phyloP scores from a whole-genome alignment of 2,797 vertebrate species.

The Toxotes lorentzi region DNA sequence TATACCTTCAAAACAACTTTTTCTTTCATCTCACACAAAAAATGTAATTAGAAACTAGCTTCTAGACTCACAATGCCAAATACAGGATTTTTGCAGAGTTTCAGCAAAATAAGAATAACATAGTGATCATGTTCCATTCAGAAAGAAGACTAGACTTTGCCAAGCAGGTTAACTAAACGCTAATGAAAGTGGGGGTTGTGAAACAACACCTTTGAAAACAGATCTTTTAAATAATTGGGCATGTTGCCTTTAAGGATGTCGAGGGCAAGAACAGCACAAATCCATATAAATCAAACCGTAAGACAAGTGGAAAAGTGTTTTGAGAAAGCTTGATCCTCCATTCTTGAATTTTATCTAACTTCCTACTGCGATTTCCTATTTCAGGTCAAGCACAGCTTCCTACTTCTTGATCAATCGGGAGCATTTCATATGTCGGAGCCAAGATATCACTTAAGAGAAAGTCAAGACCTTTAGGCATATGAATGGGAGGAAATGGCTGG shows the following conservation, averaged over 20 bases:
- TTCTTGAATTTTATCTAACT: constrained; percentile 79
- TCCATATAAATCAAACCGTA: constrained; percentile 67
- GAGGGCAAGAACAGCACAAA: constrained; percentile 35
- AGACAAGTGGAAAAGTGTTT: constrained; percentile 63
- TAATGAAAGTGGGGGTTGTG: constrained; percentile 3
- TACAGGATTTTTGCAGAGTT: constrained; percentile 11
- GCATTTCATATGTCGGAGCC: constrained; percentile 60
- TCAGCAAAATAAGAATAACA: constrained; percentile 9
- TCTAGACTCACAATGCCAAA: constrained; percentile 33
- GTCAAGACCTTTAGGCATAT: constrained; percentile 79
- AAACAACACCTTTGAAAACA: constrained; percentile 33
- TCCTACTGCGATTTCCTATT: constrained; percentile 79
- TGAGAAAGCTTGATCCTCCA: constrained; percentile 61
- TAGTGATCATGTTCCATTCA: background rate
- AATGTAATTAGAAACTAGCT: constrained; percentile 45
- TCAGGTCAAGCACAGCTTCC: constrained; percentile 72
- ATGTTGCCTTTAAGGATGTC: constrained; percentile 24
- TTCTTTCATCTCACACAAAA: constrained; percentile 58
- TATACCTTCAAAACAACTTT: constrained; percentile 71
- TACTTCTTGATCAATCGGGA: constrained; percentile 61
- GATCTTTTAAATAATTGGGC: constrained; percentile 29
- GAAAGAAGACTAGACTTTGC: background rate
- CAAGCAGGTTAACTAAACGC: constrained; percentile 7
- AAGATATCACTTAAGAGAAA: constrained; percentile 80
- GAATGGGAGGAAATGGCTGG: constrained; percentile 86